Base-by-base conservation (phyloP, 2,797 vertebrate genomes). In the Anas flavirostris region DNA sequence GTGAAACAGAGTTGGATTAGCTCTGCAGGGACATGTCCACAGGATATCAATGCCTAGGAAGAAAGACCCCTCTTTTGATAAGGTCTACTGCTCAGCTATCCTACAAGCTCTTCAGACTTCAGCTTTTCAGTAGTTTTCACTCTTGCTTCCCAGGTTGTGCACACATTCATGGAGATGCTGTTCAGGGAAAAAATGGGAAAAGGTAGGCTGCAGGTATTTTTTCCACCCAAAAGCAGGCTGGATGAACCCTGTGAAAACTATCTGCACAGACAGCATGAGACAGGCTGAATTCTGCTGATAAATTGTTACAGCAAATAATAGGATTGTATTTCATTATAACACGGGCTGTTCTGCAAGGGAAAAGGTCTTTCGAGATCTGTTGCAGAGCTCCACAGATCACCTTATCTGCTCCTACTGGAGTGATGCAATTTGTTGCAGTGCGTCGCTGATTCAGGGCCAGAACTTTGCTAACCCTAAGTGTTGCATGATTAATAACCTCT, bases 401-500 rank as follows among this genome's bases (percentile, higher is more conserved):
- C 73, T 75, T 94, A 75, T 82, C 94, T 94, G 74, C 66, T 95
- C 90, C 90, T 86, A 18, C 14, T 18, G 7, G 41, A 55, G 90
- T 46, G 76, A 78, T 95, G 73, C 93, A 93, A 97, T 97, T 97
- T 97, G 92, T 89, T 96, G 89, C 79, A 96, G 94, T 79, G 72
- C 3, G 2, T 86, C 19, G 15, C 94, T 97, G 90, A 96, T 84
- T 74, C 59, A 91, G 93, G 95, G 79, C 93, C 93, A 96, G 76
- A 91, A 82, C 48, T 95, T 95, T 78, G 74, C 70, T 95, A 93
- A 92, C 95, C 46, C 82, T 95, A 94, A 96, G 85, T 66, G 23
- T 91, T 93, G 18, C n/a, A 85, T 91, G 94, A 97, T 96, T 95
- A 97, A 97, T 93, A 92, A 96, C 94, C 31, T 86, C 68, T 82